These are phyloP conservation scores for Aphidius gifuensis DNA, from an alignment of 1,140 invertebrate genomes.

Conservation along the genomic window DNA sequence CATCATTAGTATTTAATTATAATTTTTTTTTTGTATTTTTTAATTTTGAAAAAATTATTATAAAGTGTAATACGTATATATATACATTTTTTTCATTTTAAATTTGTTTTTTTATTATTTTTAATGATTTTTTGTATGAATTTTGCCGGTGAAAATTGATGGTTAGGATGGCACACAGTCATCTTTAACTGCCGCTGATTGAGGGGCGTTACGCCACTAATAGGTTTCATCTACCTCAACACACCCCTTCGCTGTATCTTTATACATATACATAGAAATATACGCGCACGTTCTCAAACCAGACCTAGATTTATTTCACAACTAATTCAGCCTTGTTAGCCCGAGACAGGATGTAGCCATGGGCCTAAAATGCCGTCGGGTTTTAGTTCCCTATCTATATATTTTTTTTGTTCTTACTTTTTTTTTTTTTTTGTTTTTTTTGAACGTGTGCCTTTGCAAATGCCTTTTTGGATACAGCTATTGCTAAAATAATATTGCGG, in stretches of 20 bases:
- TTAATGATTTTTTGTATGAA: slow-evolving; percentile 8
- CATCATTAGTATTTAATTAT: too few relatives aligned
- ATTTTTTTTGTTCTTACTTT: background rate
- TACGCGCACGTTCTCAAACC: slow-evolving; percentile 14
- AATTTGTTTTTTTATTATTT: background rate
- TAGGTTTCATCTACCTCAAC: slow-evolving; percentile 23
- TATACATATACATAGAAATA: background rate
- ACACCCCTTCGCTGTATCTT: slow-evolving; percentile 1
- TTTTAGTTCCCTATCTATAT: background rate
- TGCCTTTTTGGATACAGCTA: too few relatives aligned
- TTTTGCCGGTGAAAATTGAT: background rate
- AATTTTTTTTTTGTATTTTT: too few relatives aligned
- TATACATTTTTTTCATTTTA: background rate
- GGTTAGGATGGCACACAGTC: slow-evolving; percentile 17
- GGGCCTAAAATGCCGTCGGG: background rate
- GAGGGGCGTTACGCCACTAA: slow-evolving; percentile 27
- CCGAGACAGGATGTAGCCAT: slow-evolving; percentile 25
- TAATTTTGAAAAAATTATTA: too few relatives aligned
- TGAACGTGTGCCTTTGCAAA: too few relatives aligned
- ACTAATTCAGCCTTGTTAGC: slow-evolving; percentile 31
- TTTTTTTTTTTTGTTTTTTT: background rate
- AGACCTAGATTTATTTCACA: slow-evolving; percentile 31
- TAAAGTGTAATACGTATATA: background rate
- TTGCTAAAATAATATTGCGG: too few relatives aligned
- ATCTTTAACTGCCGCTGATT: slow-evolving; percentile 30